Evolutionary conservation across 1,140 invertebrate genomes (phyloP), one percentile per base, ranked within the genome.

Genomic region (Micrasema minimum): DNA sequence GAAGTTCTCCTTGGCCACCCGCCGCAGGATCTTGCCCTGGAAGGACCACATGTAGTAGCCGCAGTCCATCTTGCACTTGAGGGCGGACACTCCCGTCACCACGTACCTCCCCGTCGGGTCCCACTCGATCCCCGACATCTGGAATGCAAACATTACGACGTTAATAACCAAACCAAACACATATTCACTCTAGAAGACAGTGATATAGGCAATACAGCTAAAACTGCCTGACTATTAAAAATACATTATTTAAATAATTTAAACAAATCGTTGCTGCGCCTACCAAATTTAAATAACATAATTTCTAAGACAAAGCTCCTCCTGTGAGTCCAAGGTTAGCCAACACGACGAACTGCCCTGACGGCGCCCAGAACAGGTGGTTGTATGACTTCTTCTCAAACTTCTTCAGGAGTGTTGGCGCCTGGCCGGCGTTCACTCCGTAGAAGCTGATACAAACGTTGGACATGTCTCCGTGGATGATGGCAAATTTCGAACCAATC

Each of bases 71-170:
- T 97, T 98, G 53, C 96, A 93, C 76, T 96, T 98, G 92, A 97
- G 98, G 67, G 91, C 93, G 1, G 96, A 97, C 7, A 98, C 96
- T 5, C 91, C 94, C 0, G 96, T 98, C 12, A 96, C 92, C 12
- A 99, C 96, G 82, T 98, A 99, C 78, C 98, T 88, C 14, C 98
- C 98, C 26, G 97, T 99, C 5, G 98, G 97, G 85, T 99, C 98
- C 98, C 98, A 99, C 82, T 99, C 97, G 2, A 98, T 93, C 78
- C 98, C 96, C 0, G 95, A 97, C 76, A 93, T 92, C 87, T 95
- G 35, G 22, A 69, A 61, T 7, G 26, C 26, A 31, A 31, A 31
- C 7, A 31, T 31, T 31, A 31, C 7, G 7, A 31, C 26, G 7
- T 31, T 31, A 31, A 31, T 31, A 31, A 2, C 2, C 26, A 31